Base-by-base conservation (phyloP, 2,888 invertebrate genomes). In the Ophion ellenae region DNA sequence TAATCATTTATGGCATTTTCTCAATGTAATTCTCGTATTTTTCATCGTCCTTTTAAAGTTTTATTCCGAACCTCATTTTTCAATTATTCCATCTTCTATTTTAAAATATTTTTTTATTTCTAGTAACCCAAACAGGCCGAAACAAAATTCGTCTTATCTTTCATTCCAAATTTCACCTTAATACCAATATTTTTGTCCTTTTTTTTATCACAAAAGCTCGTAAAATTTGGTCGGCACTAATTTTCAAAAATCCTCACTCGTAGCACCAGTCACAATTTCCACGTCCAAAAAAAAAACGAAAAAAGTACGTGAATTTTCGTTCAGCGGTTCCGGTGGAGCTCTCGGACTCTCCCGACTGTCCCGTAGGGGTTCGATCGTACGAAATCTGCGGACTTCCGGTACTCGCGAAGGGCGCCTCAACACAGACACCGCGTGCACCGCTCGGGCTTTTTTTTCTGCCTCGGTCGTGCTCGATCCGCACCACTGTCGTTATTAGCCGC, bases 1-100 rank as follows among this genome's bases (percentile, higher is more conserved):
- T 5, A 40, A 40, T 40, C 40, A 0, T 40, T 6, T 73, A 45
- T 84, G 79, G 24, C 4, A 63, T 80, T 83, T 78, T 84, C 61
- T 76, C 86, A 87, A 61, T 14, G 36, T 28, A 2, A 66, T 66
- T n/a, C 14, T 53, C 17, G 53, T 5, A 17, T 53, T 53, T 17
- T 53, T 2, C 5, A 14, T 53, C 14, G 17, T 53, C 5, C 17
- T 53, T 17, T 53, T 14, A 17, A 17, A 24, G 7, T 10, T 53
- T 9, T 9, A 28, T 0, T 11, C 7, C 28, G 20, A 36, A 20
- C 17, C 32, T 53, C 53, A 20, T 20, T n/a, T 59, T 20, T 10
- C 6, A n/a, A n/a, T 10, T 71, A 24, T 57, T 71, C 14, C 0
- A 17, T 71, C 2, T 0, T 28, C 24, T 24, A 0, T 6, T 6